phyloP scores from a whole-genome alignment of 2,113 vertebrate genomes.

The Amphiprion percula region DNA sequence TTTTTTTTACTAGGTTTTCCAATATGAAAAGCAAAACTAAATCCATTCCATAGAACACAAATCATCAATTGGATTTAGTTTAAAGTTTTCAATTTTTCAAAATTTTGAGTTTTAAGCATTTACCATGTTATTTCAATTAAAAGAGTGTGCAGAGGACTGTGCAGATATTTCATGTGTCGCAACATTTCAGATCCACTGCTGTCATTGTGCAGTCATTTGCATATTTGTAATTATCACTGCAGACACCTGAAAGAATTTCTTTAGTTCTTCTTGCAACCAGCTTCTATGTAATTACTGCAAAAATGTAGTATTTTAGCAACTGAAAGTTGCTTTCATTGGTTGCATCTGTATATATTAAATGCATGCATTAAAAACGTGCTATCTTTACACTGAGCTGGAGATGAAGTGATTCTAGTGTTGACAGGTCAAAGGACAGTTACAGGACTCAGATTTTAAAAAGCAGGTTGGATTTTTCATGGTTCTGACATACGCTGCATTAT shows the following conservation, averaged over 20 bases:
- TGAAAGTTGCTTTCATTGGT: background rate
- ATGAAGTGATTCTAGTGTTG: background rate
- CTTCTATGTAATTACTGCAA: background rate
- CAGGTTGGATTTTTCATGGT: background rate
- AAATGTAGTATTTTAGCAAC: background rate
- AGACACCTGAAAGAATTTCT: background rate
- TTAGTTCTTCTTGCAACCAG: background rate
- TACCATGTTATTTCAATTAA: background rate
- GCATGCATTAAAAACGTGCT: background rate
- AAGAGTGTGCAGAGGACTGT: background rate
- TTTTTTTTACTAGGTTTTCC: no score
- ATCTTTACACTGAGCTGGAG: constrained; percentile 1
- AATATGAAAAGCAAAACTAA: no score
- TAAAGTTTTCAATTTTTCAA: background rate
- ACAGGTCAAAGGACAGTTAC: background rate
- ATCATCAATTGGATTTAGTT: no score
- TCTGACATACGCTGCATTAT: background rate
- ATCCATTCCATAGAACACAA: no score
- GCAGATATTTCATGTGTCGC: constrained; percentile 15
- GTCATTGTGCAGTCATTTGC: background rate
- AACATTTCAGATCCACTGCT: constrained; percentile 12
- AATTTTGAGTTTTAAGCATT: background rate
- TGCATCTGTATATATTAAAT: background rate
- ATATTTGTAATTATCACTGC: background rate
- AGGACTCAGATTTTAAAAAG: background rate